A percentile compares a stretch with the other conserved stretches of the same genome.
phyloP scores from a whole-genome alignment of 2,888 invertebrate genomes.

The Odontomyia ornata region DNA sequence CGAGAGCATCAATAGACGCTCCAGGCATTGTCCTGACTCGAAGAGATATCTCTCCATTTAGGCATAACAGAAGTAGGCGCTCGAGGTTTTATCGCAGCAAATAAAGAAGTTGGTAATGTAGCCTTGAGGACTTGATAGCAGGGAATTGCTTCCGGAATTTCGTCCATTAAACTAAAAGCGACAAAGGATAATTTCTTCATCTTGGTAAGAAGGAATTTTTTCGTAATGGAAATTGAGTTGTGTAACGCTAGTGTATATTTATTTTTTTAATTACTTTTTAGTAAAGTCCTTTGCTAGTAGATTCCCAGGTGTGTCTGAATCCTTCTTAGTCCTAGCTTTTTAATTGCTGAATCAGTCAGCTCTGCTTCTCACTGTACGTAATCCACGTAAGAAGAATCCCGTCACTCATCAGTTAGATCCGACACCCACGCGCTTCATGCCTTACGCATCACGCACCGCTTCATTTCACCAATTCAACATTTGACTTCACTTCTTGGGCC shows the following conservation, averaged over 20 bases:
- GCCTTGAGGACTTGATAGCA: neutral
- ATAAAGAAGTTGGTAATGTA: neutral
- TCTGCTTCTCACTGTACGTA: conserved; percentile 7
- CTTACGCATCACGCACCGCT: conserved; percentile 12
- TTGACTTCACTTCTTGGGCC: conserved; percentile 2
- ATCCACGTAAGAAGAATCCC: conserved; percentile 30
- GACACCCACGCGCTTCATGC: conserved; percentile 29
- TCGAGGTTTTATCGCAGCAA: neutral
- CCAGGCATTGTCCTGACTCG: neutral
- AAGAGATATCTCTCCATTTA: neutral
- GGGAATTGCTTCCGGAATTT: neutral
- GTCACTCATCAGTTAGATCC: conserved; percentile 14
- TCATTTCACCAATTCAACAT: conserved; percentile 14
- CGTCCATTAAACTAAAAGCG: neutral
- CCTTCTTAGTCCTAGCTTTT: neutral
- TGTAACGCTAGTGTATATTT: neutral
- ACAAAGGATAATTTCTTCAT: neutral
- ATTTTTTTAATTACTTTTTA: neutral
- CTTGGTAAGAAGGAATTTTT: neutral
- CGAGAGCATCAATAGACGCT: neutral
- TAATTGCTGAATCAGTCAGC: neutral
- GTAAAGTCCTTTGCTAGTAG: no score
- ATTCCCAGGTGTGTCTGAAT: neutral
- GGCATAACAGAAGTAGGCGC: neutral
- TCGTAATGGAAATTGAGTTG: neutral